Evolutionary conservation across 2,113 vertebrate genomes (phyloP), one percentile per base, ranked within the genome.

Genomic region (Cacatua alba): DNA sequence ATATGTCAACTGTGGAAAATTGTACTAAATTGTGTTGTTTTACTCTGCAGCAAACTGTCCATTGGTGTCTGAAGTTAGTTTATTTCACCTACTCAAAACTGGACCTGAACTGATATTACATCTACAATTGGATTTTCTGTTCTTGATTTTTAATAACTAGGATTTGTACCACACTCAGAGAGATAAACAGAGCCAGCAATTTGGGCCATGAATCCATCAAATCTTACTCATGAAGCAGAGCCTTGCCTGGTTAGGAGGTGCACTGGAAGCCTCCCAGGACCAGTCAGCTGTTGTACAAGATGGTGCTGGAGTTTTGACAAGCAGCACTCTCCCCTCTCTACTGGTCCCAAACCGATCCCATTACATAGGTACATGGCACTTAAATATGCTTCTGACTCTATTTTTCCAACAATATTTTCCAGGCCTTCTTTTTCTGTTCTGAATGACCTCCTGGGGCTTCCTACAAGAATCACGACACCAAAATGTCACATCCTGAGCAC

Each of bases 1-100:
- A 97, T 96, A 97, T 97, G 95, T 97, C 97, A 97, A 46, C 96
- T 97, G 97, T 97, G 96, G 95, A 98, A 97, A 97, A 97, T 98
- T 97, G 95, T 94, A 94, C 90, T 96, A 97, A 97, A 97, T 97
- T 96, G 96, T 94, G 92, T 96, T 96, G 95, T 87, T 90, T 95
- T 96, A 97, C 94, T 96, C 81, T 94, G 96, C 90, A 96, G 95
- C 94, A 96, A 95, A 96, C 96, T 96, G 89, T 91, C 96, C 96
- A 68, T 62, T 82, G 93, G 92, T 97, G 74, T 95, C 95, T 96
- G 94, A 95, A 97, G 94, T 94, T 82, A 96, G 92, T 96, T 97
- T 93, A 97, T 96, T 94, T 97, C 93, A 95, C 94, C 79, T 77
- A 80, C 68, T 82, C 90, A 91, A 93, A 95, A 97, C 89, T 95